phyloP scores from a whole-genome alignment of 2,888 invertebrate genomes.

The Lottia scabra region DNA sequence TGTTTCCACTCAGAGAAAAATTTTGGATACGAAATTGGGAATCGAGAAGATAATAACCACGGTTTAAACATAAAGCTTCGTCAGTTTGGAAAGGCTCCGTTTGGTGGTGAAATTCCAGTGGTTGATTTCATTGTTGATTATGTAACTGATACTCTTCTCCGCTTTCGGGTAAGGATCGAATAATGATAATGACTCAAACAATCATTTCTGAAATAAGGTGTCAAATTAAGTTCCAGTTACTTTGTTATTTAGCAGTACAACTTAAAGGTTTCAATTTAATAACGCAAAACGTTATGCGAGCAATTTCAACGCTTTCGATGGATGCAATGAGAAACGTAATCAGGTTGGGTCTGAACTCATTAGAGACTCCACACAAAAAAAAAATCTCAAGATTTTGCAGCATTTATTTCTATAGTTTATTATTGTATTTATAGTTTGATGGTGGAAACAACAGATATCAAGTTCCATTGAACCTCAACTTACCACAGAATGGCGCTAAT shows the following conservation, averaged over 20 bases:
- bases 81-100: constrained; percentile 37
- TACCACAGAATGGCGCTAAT: constrained; percentile 29
- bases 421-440: constrained; percentile 47
- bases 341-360: too few species aligned
- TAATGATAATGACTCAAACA: background rate
- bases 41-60: constrained; percentile 21
- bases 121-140: constrained; percentile 43
- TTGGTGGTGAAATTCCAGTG: constrained; percentile 33
- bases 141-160: constrained; percentile 37
- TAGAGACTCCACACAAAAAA: too few species aligned
- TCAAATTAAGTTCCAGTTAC: too few species aligned
- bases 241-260: too few species aligned
- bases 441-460: constrained; percentile 47
- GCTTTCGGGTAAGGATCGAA: constrained; percentile 42
- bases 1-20: constrained; percentile 36
- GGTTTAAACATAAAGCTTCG: constrained; percentile 33
- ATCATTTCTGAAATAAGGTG: too few species aligned
- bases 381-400: too few species aligned
- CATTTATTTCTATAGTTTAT: background rate
- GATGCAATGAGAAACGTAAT: too few species aligned
- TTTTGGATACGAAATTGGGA: constrained; percentile 36
- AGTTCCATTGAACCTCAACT: constrained; percentile 47
- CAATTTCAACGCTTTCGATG: too few species aligned
- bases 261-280: too few species aligned
- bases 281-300: too few species aligned